These are phyloP conservation scores for Stichopus horrens DNA, from an alignment of 53 echinoderm and acorn worm genomes.

Conservation along the genomic window DNA sequence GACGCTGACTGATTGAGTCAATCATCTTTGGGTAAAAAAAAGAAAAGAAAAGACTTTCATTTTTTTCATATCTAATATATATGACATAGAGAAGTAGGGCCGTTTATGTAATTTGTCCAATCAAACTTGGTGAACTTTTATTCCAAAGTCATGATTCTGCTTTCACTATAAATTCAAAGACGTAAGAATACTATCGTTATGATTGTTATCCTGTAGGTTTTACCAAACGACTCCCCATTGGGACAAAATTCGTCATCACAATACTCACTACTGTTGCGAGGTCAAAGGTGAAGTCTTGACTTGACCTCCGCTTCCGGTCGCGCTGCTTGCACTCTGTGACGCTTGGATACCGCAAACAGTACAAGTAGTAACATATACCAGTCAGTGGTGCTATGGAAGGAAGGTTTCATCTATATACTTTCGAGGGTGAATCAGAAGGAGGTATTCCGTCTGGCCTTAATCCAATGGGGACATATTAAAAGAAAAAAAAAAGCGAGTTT, in stretches of 20 bases:
- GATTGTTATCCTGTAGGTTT: background rate
- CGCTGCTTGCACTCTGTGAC: background rate
- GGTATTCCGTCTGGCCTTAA: background rate
- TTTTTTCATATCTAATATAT: too few species aligned
- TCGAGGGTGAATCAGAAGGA: background rate
- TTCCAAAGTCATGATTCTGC: too few species aligned
- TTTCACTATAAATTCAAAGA: too few species aligned
- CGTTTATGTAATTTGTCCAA: too few species aligned
- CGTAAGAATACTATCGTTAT: too few species aligned
- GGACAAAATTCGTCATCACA: conserved; percentile 23
- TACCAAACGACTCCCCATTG: conserved; percentile 28
- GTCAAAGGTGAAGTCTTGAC: conserved; percentile 1
- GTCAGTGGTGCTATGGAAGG: background rate
- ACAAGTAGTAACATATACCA: background rate
- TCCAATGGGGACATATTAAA: background rate
- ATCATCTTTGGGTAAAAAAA: too few species aligned
- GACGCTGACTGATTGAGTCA: too few species aligned
- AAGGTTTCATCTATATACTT: too few species aligned
- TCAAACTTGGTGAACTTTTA: too few species aligned
- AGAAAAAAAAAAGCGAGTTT: background rate
- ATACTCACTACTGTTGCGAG: conserved; percentile 18
- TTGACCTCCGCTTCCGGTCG: conserved; percentile 23
- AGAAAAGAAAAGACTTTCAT: too few species aligned
- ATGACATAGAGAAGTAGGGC: too few species aligned
- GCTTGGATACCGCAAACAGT: background rate